These are phyloP conservation scores for Rhyzopertha dominica DNA, from an alignment of 1,140 invertebrate genomes.

Conservation along the genomic window DNA sequence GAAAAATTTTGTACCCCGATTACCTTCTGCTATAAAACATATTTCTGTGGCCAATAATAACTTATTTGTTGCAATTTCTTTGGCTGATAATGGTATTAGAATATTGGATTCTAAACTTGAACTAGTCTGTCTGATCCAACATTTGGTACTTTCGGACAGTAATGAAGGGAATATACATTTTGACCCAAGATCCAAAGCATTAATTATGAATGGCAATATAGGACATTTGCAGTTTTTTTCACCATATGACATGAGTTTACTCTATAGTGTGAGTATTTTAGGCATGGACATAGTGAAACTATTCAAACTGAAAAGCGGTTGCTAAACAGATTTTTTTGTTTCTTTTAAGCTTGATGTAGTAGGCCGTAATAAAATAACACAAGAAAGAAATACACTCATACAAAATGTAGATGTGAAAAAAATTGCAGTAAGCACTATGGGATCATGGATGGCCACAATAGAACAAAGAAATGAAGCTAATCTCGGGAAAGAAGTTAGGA, in stretches of 20 bases:
- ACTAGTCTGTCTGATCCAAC: conserved; percentile 59
- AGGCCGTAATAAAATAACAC: conserved; percentile 64
- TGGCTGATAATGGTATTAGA: conserved; percentile 69
- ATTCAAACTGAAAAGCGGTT: no score
- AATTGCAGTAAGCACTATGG: conserved; percentile 60
- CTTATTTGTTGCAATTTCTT: conserved; percentile 60
- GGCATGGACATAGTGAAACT: no score
- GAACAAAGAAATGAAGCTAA: conserved; percentile 60
- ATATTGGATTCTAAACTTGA: conserved; percentile 59
- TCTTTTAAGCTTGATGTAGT: conserved; percentile 68
- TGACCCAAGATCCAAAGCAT: conserved; percentile 60
- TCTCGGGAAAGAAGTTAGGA: conserved; percentile 56
- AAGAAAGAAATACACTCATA: conserved; percentile 54
- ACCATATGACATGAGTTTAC: conserved; percentile 57
- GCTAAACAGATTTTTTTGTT: conserved; percentile 20
- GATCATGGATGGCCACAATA: conserved; percentile 74
- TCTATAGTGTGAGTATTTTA: conserved; percentile 65
- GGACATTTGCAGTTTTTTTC: conserved; percentile 81
- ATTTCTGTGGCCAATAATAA: conserved; percentile 63
- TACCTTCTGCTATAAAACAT: conserved; percentile 64
- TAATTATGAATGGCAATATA: conserved; percentile 71
- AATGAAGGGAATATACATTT: conserved; percentile 61
- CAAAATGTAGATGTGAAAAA: conserved; percentile 66
- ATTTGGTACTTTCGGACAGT: conserved; percentile 58
- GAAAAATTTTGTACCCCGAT: conserved; percentile 65